These are phyloP conservation scores for Drosophila nigritarsus DNA, from an alignment of 2,888 invertebrate species.

Conservation along the genomic window DNA sequence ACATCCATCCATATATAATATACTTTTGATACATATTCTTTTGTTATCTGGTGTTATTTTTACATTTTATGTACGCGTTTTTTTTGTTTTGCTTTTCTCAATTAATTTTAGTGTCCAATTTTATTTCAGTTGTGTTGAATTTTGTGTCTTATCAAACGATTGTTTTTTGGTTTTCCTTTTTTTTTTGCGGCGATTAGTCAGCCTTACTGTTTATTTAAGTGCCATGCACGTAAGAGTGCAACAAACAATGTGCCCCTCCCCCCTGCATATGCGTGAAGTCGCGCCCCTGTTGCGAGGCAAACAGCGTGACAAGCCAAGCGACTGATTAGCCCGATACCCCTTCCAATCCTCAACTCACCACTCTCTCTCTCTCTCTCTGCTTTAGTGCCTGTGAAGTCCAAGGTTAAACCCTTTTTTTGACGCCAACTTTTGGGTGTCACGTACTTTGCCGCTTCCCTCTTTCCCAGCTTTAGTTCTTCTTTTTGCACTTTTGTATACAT, in stretches of 20 bases:
- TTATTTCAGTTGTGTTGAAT: conserved; percentile 10
- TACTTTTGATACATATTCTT: not conserved
- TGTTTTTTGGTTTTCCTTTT: not conserved
- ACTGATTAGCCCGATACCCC: conserved; percentile 52
- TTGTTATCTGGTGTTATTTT: conserved; percentile 11
- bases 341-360: not conserved
- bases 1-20: not conserved
- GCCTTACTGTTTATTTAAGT: conserved; percentile 31
- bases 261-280: not conserved
- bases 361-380: not conserved
- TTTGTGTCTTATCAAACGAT: conserved; percentile 24
- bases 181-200: conserved; percentile 36
- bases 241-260: not conserved
- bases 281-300: not conserved
- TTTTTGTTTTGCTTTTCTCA: not conserved
- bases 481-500: conserved; percentile 29
- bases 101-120: conserved; percentile 2
- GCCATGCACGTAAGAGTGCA: conserved; percentile 45
- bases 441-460: not conserved
- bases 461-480: conserved; percentile 15
- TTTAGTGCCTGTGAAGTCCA: conserved; percentile 52
- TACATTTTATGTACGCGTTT: conserved; percentile 4
- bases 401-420: conserved; percentile 67
- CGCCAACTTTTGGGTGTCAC: conserved; percentile 40
- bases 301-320: conserved; percentile 45